Percentiles rank a stretch among this genome's conserved stretches.
These are phyloP conservation scores for Barbus barbus DNA, from an alignment of 2,113 vertebrate genomes.

Conservation along the genomic window DNA sequence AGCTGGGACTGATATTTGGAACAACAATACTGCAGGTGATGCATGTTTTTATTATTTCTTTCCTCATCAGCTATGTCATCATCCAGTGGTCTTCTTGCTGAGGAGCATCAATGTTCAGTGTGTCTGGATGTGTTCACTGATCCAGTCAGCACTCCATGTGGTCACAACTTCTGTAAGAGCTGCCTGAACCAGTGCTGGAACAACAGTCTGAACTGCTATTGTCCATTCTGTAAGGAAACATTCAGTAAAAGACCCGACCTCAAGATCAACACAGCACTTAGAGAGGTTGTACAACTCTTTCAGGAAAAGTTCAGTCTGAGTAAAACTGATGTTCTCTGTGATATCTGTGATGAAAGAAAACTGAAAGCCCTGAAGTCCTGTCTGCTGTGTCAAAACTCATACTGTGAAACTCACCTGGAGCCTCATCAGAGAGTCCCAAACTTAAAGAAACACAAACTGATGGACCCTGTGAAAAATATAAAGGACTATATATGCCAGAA, in stretches of 20 bases:
- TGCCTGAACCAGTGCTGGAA: background rate
- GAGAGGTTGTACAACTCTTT: background rate
- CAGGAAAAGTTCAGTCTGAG: background rate
- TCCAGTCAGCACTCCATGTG: background rate
- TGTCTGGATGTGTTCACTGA: background rate
- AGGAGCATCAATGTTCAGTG: background rate
- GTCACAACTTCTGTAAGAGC: background rate
- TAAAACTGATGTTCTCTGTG: background rate
- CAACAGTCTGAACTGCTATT: background rate
- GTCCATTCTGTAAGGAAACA: background rate
- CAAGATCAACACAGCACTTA: background rate
- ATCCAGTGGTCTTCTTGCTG: background rate
- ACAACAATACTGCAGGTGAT: background rate
- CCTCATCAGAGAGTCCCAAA: background rate
- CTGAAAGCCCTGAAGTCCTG: background rate
- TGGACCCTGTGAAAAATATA: background rate
- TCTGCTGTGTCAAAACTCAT: background rate
- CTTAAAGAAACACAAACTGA: background rate
- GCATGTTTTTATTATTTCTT: background rate
- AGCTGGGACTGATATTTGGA: too few species aligned
- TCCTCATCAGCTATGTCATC: background rate
- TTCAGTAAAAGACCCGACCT: background rate
- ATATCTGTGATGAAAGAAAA: background rate
- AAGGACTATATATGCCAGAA: background rate
- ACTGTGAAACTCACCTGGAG: slow-evolving; percentile 1